Percentiles rank a stretch among this genome's conserved stretches.
Evolutionary conservation across 2,888 invertebrate genomes (phyloP).

Genomic region (Aphrophora alni): DNA sequence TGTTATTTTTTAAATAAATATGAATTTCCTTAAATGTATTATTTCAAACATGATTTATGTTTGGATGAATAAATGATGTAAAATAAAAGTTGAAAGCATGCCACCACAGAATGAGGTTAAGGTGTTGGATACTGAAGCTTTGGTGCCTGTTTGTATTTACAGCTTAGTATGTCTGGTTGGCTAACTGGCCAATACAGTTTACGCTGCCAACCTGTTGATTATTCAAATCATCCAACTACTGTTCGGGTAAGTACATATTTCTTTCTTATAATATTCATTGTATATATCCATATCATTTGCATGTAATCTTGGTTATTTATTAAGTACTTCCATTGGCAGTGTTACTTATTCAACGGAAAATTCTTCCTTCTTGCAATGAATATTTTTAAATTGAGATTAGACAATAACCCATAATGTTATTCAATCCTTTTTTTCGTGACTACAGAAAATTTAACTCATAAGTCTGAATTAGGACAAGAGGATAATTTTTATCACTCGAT

Average conservation of each 20-base stretch:
- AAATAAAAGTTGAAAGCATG: not conserved
- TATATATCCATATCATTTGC: not conserved
- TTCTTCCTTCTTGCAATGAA: too few species aligned
- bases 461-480: too few species aligned
- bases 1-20: too few species aligned
- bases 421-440: too few species aligned
- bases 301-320: too few species aligned
- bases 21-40: not conserved
- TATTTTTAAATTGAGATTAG: too few species aligned
- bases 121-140: conserved; percentile 1
- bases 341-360: too few species aligned
- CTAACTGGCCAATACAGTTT: conserved; percentile 93
- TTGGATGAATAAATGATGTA: not conserved
- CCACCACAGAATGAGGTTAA: not conserved
- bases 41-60: not conserved
- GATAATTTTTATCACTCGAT: too few species aligned
- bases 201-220: conserved; percentile 96
- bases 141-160: conserved; percentile 61
- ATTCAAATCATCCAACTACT: conserved; percentile 89
- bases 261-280: conserved; percentile 12
- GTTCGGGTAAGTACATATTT: conserved; percentile 77
- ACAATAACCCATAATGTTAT: too few species aligned
- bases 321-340: too few species aligned
- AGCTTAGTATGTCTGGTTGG: conserved; percentile 93
- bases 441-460: too few species aligned